These are phyloP conservation scores for Atta colombica DNA, from an alignment of 1,140 invertebrate genomes.

Conservation along the genomic window DNA sequence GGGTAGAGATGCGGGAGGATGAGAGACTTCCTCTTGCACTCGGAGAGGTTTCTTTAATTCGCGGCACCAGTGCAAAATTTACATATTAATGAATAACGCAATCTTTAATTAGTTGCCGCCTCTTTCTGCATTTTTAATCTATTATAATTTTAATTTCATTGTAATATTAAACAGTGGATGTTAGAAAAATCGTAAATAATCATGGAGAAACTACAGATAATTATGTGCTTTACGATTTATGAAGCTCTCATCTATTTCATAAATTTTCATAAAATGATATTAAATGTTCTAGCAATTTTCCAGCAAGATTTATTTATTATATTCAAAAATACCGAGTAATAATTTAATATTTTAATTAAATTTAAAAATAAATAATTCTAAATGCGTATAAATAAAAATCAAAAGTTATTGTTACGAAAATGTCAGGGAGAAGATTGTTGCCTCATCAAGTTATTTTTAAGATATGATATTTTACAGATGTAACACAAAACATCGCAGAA, in stretches of 20 bases:
- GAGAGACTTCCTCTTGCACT: conserved; percentile 30
- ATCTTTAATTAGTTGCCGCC: conserved; percentile 58
- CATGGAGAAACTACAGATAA: background rate
- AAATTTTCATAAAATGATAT: background rate
- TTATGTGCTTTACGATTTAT: background rate
- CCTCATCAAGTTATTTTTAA: conserved; percentile 18
- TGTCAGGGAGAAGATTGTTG: background rate
- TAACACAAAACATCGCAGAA: background rate
- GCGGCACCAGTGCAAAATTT: conserved; percentile 49
- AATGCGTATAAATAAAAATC: background rate
- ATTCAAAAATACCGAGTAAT: background rate
- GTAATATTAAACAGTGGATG: conserved; percentile 37
- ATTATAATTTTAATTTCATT: conserved; percentile 66
- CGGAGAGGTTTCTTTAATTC: conserved; percentile 59
- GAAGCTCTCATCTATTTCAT: background rate
- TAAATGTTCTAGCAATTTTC: background rate
- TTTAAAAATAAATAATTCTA: background rate
- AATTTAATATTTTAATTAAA: background rate
- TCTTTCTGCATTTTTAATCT: conserved; percentile 38
- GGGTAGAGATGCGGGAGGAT: conserved; percentile 41
- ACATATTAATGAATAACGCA: conserved; percentile 64
- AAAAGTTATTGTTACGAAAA: background rate
- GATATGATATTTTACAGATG: background rate
- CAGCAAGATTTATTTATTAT: background rate
- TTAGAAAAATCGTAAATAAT: conserved; percentile 27